Percentiles rank a stretch among this genome's conserved stretches.
These are phyloP conservation scores for Tipula unca DNA, from an alignment of 2,888 invertebrate genomes.

Conservation along the genomic window DNA sequence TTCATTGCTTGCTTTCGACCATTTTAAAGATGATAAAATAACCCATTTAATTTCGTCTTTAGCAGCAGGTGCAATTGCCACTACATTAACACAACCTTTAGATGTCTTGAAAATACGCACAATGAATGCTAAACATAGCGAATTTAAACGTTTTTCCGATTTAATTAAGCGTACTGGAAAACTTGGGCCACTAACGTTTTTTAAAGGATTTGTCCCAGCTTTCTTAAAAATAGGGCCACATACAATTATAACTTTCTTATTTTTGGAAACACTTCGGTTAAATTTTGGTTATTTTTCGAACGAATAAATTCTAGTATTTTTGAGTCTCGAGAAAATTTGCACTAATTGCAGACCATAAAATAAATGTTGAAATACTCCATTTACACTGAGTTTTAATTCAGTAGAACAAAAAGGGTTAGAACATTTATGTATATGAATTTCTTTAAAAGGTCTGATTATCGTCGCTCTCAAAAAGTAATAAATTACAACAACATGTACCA, in stretches of 20 bases:
- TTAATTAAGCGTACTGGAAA: conserved; percentile 76
- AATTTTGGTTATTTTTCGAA: conserved; percentile 41
- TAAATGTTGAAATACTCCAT: too few relatives aligned
- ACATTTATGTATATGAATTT: too few relatives aligned
- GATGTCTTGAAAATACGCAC: conserved; percentile 96
- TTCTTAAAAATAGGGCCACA: conserved; percentile 95
- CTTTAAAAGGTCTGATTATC: too few relatives aligned
- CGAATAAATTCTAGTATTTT: not conserved
- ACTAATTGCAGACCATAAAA: too few relatives aligned
- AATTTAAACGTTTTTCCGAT: conserved; percentile 65
- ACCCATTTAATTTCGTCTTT: conserved; percentile 88
- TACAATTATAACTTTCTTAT: conserved; percentile 93
- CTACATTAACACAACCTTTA: conserved; percentile 81
- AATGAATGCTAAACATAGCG: conserved; percentile 95
- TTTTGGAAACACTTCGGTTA: conserved; percentile 87
- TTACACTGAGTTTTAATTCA: too few relatives aligned
- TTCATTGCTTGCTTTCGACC: conserved; percentile 54
- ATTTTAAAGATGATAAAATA: conserved; percentile 73
- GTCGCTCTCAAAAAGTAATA: too few relatives aligned
- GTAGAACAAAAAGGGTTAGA: too few relatives aligned
- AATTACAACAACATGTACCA: too few relatives aligned
- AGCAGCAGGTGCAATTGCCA: conserved; percentile 55
- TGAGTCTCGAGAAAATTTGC: too few relatives aligned
- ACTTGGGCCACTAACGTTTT: conserved; percentile 87
- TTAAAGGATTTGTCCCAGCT: conserved; percentile 94